Evolutionary conservation across 2,888 invertebrate genomes (phyloP).

Genomic region (Drosophila sordidapex): DNA sequence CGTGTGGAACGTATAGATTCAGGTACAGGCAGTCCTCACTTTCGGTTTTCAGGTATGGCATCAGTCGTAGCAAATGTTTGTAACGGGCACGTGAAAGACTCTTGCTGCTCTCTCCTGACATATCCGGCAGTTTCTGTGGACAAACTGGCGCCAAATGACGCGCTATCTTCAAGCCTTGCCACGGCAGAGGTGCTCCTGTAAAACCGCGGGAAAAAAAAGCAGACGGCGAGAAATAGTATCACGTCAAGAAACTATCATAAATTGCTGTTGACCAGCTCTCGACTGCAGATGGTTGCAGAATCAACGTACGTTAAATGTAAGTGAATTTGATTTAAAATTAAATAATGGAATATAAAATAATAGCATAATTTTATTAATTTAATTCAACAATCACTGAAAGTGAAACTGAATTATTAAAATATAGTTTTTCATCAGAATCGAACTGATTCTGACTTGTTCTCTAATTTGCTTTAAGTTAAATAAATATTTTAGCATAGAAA

Average conservation of each 20-base stretch:
- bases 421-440: neutral
- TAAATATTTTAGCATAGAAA: neutral
- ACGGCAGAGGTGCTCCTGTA: constrained; percentile 91
- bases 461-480: neutral
- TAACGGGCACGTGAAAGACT: constrained; percentile 89
- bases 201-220: neutral
- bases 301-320: neutral
- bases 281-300: neutral
- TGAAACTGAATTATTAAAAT: neutral
- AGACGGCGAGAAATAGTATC: constrained; percentile 9
- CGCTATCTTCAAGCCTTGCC: constrained; percentile 90
- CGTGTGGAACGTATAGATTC: constrained; percentile 95
- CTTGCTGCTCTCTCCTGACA: constrained; percentile 86
- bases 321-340: neutral
- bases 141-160: constrained; percentile 92
- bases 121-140: constrained; percentile 91
- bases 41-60: constrained; percentile 89
- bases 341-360: neutral
- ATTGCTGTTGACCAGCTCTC: constrained; percentile 14
- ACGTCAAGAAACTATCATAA: constrained; percentile 34
- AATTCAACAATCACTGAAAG: neutral
- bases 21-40: constrained; percentile 96
- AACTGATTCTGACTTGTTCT: neutral
- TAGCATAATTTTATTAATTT: neutral
- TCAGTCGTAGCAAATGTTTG: constrained; percentile 89